Evolutionary conservation across 2,113 vertebrate species (phyloP), one percentile per base, ranked within the genome.

Genomic region (Cervus canadensis): DNA sequence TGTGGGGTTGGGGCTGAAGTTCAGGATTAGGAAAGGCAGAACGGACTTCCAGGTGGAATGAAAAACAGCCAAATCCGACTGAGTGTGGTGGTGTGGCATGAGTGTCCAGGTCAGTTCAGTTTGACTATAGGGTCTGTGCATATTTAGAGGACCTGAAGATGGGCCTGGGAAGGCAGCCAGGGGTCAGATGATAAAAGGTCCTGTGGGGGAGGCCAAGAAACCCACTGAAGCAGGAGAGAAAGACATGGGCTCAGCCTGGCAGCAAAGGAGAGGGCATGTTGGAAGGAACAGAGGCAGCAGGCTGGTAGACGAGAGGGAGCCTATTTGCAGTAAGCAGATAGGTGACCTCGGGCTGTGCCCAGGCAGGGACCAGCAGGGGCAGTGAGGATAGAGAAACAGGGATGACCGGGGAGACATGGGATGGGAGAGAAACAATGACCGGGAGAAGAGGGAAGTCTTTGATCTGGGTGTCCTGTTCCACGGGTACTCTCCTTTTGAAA

Each of bases 11-110:
- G 79, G 19, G 79, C 50, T 54, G 50, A 52, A 36, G 50, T 54
- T 82, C 91, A 57, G 36, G 54, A 33, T 91, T 54, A 89, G 45
- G 62, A 62, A 79, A 94, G 71, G 25, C 25, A 40, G 15, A 78
- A 19, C 3, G 25, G 50, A 36, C 40, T 62, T 79, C 28, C 6
- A 43, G 89, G 26, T 1, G 21, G 56, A 90, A 12, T 28, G 43
- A 50, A 30, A 5, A 57, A 30, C 3, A 14, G 28, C 10, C 7
- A 90, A 36, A 23, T 4, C 86, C 56, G 57, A 23, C 64, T 21
- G 28, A 67, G 48, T 50, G 4, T 30, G 28, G 5, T 26, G 13
- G 60, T 21, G 19, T 23, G 59, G 9, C 1, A 7, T 15, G 5
- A n/a, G 6, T 7, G 30, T 52, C 48, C 79, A 52, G 48, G 6